These are phyloP conservation scores for Agelas oroides DNA, from an alignment of 37 sponge, comb jelly and placozoan genomes.

Conservation along the genomic window DNA sequence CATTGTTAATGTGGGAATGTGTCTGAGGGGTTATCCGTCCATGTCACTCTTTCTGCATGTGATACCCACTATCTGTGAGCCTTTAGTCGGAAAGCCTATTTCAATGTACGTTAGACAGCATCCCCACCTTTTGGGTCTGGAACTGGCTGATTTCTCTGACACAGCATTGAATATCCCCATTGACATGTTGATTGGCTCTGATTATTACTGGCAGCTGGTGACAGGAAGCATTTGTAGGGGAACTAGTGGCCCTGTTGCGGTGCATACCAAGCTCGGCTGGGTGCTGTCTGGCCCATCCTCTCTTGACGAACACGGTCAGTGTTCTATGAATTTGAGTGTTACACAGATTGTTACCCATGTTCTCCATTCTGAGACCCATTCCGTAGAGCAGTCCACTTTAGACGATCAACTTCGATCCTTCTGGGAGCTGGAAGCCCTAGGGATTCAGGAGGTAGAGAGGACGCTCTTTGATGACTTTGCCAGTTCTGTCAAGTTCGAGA, in stretches of 20 bases:
- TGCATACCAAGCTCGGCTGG: slow-evolving; percentile 33
- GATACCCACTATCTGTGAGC: slow-evolving; percentile 35
- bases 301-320: too few relatives aligned
- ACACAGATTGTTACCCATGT: slow-evolving; percentile 7
- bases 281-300: slow-evolving; percentile 22
- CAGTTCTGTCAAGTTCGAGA: neutral
- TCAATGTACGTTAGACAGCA: neutral
- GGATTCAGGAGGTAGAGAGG: neutral
- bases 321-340: neutral
- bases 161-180: neutral
- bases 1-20: neutral
- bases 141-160: slow-evolving; percentile 5
- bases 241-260: slow-evolving; percentile 1
- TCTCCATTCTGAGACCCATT: neutral
- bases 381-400: neutral
- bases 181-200: slow-evolving; percentile 25
- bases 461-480: slow-evolving; percentile 11
- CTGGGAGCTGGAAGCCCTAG: slow-evolving; percentile 33
- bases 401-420: neutral
- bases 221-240: slow-evolving; percentile 4
- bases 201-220: slow-evolving; percentile 38
- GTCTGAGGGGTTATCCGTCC: neutral
- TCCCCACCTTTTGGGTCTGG: slow-evolving; percentile 15
- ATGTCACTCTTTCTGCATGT: neutral
- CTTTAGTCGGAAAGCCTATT: slow-evolving; percentile 17